Percentiles rank a stretch among this genome's conserved stretches.
Conservation (phyloP, 1,140 invertebrate genomes). For the Drosophila azteca region DNA sequence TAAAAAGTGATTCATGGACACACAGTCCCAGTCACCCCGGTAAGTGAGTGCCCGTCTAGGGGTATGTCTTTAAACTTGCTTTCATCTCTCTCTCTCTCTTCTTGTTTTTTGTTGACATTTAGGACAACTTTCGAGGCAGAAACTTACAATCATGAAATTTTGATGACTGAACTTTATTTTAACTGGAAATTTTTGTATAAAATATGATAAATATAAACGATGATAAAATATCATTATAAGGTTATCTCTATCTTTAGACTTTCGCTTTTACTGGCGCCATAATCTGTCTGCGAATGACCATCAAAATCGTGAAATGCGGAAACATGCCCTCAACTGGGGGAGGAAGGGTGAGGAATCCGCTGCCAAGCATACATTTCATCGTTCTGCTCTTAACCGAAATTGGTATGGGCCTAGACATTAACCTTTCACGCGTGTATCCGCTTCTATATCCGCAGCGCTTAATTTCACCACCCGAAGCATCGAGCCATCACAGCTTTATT, state of each 20-base stretch:
- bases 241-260: no score
- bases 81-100: neutral
- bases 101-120: constrained; percentile 15
- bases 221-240: no score
- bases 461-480: neutral
- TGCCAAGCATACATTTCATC: neutral
- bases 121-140: neutral
- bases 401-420: neutral
- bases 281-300: no score
- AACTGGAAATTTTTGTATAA: no score
- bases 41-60: constrained; percentile 30
- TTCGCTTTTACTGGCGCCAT: no score
- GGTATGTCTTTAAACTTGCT: constrained; percentile 6
- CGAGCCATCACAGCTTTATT: no score
- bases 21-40: constrained; percentile 52
- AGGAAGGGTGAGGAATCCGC: no score
- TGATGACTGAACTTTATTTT: no score
- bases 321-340: no score
- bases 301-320: no score
- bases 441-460: constrained; percentile 2
- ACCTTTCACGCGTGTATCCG: constrained; percentile 30
- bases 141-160: neutral
- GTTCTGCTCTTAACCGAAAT: neutral
- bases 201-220: no score
- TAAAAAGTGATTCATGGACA: constrained; percentile 78